Evolutionary conservation across 2,888 invertebrate species (phyloP).

Genomic region (Dyspetes luteomarginatus): DNA sequence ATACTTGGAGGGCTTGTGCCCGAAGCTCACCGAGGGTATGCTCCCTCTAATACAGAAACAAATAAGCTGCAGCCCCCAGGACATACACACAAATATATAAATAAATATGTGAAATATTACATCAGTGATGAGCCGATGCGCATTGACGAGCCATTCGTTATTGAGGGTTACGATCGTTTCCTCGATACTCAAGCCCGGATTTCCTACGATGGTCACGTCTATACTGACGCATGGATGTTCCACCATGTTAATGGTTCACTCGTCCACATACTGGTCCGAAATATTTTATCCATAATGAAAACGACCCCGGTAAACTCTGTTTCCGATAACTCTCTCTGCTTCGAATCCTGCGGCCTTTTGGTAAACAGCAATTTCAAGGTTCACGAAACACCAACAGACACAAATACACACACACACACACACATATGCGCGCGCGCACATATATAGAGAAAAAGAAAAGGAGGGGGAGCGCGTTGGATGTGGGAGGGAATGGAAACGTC

Average conservation of each 20-base stretch:
- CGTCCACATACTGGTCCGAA: not conserved
- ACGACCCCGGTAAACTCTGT: slow-evolving; percentile 8
- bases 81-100: no score
- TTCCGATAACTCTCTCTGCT: not conserved
- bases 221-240: slow-evolving; percentile 25
- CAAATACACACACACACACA: not conserved
- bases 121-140: slow-evolving; percentile 64
- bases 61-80: no score
- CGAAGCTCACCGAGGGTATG: no score
- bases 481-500: slow-evolving; percentile 47
- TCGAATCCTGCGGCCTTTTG: not conserved
- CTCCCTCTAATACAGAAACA: no score
- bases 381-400: not conserved
- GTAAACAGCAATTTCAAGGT: slow-evolving; percentile 33
- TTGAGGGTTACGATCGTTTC: slow-evolving; percentile 63
- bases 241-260: not conserved
- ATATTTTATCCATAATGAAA: slow-evolving; percentile 10
- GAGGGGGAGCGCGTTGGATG: not conserved
- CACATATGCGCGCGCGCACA: not conserved
- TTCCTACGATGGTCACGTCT: slow-evolving; percentile 70
- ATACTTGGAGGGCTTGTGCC: no score
- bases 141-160: slow-evolving; percentile 64
- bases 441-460: not conserved
- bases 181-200: slow-evolving; percentile 70
- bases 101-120: slow-evolving; percentile 61